phyloP scores from a whole-genome alignment of 2,888 invertebrate species.

The Cantharis rustica region DNA sequence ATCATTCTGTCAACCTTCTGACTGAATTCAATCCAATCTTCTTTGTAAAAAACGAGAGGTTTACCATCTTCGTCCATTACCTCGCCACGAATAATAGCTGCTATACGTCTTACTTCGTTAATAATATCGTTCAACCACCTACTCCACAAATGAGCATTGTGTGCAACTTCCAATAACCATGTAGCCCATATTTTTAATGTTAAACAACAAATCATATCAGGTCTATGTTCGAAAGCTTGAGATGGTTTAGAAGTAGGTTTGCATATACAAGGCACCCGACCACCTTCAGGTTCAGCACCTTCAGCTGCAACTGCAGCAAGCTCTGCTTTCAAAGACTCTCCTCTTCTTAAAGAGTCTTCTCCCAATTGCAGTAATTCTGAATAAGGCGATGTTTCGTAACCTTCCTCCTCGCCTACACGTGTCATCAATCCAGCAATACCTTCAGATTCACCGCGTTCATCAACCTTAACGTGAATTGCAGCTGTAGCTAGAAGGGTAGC shows the following conservation, averaged over 20 bases:
- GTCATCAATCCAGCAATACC: neutral
- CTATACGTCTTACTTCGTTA: slow-evolving; percentile 44
- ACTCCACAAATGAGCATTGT: slow-evolving; percentile 52
- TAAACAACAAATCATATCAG: slow-evolving; percentile 49
- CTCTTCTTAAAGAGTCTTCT: neutral
- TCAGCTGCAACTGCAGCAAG: neutral
- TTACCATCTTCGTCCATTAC: slow-evolving; percentile 34
- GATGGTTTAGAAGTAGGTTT: slow-evolving; percentile 43
- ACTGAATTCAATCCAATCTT: slow-evolving; percentile 44
- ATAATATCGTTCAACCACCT: slow-evolving; percentile 49
- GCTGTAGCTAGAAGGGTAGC: neutral
- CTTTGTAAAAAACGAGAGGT: slow-evolving; percentile 33
- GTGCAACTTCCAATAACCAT: slow-evolving; percentile 50
- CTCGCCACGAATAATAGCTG: slow-evolving; percentile 40
- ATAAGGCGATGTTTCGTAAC: neutral
- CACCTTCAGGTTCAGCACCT: neutral
- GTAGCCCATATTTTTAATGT: slow-evolving; percentile 51
- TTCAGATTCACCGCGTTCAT: neutral
- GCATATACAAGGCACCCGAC: neutral
- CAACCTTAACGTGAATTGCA: neutral
- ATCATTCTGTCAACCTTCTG: slow-evolving; percentile 46
- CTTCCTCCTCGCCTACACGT: neutral
- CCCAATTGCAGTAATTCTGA: neutral
- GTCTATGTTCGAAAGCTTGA: slow-evolving; percentile 44
- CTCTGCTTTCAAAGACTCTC: neutral